A percentile compares a stretch with the other conserved stretches of the same genome.
Conservation (phyloP, 2,113 vertebrate species). For the Silurus meridionalis region DNA sequence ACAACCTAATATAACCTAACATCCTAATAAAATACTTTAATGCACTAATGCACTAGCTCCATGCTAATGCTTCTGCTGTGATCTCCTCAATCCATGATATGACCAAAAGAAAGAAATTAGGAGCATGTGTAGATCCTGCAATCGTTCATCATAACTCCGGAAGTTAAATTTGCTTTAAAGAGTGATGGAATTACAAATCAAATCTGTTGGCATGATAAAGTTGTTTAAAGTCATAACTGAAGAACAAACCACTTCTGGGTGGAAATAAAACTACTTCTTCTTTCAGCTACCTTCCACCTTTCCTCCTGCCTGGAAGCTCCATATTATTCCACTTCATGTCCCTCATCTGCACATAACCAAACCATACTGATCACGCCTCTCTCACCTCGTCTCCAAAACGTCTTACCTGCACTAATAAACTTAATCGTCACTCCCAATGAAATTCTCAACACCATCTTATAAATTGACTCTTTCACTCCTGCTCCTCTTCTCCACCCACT, state of each 20-base stretch:
- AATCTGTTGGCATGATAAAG: not conserved
- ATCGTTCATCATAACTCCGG: not conserved
- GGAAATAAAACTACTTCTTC: not conserved
- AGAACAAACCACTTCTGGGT: conserved; percentile 22
- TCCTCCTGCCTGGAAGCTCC: no score
- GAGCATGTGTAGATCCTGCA: conserved; percentile 16
- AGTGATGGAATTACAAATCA: conserved; percentile 22
- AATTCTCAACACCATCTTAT: no score
- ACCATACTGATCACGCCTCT: no score
- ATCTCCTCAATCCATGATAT: conserved; percentile 13
- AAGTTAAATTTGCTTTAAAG: conserved; percentile 20
- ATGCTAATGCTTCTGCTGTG: conserved; percentile 1
- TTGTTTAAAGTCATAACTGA: conserved; percentile 20
- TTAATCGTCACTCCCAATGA: no score
- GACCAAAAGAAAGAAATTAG: conserved; percentile 19
- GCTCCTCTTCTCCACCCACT: no score
- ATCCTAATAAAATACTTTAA: conserved; percentile 28
- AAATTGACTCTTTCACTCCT: no score
- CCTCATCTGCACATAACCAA: no score
- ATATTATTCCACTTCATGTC: no score
- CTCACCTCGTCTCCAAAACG: no score
- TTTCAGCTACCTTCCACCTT: no score
- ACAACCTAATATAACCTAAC: no score
- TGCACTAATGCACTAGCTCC: not conserved
- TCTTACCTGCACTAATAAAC: no score